Base-by-base conservation (phyloP, 2,797 vertebrate species). In the Sebastes diaconus region DNA sequence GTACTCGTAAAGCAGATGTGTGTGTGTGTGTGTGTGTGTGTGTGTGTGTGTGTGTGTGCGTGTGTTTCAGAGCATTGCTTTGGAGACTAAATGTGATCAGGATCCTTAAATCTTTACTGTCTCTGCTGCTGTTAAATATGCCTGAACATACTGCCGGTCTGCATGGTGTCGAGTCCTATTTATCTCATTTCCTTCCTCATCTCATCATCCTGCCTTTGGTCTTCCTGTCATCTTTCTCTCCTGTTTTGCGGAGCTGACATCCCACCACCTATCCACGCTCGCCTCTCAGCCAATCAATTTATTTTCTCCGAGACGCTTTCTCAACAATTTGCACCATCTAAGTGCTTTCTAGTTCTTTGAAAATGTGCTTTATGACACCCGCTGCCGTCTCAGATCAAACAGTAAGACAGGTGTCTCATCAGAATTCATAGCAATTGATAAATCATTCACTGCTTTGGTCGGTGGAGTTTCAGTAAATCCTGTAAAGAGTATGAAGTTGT, bases 401-500 rank as follows among this genome's bases (percentile, higher is more conserved):
- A 20, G 22, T 36, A 9, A 75, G 9, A 2, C 25, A 46, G 14
- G 14, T 46, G 13, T 30, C 2, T 8, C 20, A 32, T 39, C 58
- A 34, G 16, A 66, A 54, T 54, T 16, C 14, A 34, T 8, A 14
- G 24, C n/a, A 11, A 16, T n/a, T 59, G 46, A 69, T 70, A 22
- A 58, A 36, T 55, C 0, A 54, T 24, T 73, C 25, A 0, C n/a
- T 10, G 1, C 34, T 54, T 14, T 55, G 13, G 2, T 59, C 6
- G 5, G 65, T 7, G 29, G 10, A 12, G 69, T 64, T 71, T 67
- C 54, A 63, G 58, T 65, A 6, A 71, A 83, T 88, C 80, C 84
- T 46, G 52, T 72, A 61, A 84, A 85, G 58, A 79, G 68, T 69
- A 34, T 70, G 69, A 6, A 63, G 25, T 42, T 36, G 34, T 79